A percentile compares a stretch with the other conserved stretches of the same genome.
Evolutionary conservation across 2,888 invertebrate species (phyloP).

Genomic region (Cheiracanthium punctorium): DNA sequence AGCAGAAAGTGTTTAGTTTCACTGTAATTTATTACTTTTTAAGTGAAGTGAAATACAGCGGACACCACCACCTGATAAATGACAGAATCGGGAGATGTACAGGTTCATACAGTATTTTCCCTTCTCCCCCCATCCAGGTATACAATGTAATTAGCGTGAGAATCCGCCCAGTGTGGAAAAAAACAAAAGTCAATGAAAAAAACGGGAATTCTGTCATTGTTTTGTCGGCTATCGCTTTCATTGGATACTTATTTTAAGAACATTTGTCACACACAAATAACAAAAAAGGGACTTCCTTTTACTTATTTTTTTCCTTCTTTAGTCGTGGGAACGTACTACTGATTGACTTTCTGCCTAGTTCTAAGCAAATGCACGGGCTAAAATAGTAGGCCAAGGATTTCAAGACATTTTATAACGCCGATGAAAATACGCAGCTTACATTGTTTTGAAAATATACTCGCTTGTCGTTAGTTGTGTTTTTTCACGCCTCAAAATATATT

Average conservation of each 20-base stretch:
- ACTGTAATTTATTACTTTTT: too few species aligned
- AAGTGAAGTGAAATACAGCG: too few species aligned
- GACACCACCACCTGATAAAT: too few species aligned
- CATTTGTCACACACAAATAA: constrained; percentile 1
- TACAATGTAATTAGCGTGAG: constrained; percentile 43
- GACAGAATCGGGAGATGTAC: too few species aligned
- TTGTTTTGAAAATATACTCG: too few species aligned
- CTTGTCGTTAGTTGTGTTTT: too few species aligned
- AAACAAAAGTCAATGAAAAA: constrained; percentile 18
- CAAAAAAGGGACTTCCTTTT: background rate
- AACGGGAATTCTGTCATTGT: constrained; percentile 37
- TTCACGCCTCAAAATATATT: too few species aligned
- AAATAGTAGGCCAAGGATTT: background rate
- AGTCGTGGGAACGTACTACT: background rate
- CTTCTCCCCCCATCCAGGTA: too few species aligned
- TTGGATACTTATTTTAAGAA: constrained; percentile 56
- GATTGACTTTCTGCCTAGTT: too few species aligned
- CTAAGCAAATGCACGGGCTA: background rate
- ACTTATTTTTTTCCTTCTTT: background rate
- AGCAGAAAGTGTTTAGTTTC: too few species aligned
- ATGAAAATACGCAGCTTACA: background rate
- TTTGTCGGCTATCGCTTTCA: constrained; percentile 47
- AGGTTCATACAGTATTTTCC: too few species aligned
- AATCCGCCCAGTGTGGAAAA: constrained; percentile 26
- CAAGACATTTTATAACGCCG: background rate